Conservation (phyloP, 2,113 vertebrate species). For the Hippocampus abdominalis region DNA sequence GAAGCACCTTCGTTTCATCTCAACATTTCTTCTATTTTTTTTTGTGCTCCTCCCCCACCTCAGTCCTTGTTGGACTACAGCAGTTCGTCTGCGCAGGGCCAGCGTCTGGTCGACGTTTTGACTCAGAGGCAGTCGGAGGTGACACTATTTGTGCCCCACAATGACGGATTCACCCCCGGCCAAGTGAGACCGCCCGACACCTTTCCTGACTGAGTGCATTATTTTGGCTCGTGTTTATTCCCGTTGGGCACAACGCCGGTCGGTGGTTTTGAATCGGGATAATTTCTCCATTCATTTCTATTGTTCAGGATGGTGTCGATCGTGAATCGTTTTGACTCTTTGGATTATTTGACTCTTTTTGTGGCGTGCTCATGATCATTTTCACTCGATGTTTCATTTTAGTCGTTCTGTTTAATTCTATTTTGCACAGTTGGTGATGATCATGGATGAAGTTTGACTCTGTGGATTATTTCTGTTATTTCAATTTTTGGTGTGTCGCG, state of each 20-base stretch:
- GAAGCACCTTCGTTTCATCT: background rate
- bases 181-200: constrained; percentile 64
- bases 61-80: constrained; percentile 83
- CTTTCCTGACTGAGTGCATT: background rate
- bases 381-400: too few relatives aligned
- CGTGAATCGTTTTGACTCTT: background rate
- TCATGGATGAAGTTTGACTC: too few relatives aligned
- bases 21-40: background rate
- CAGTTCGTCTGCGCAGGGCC: constrained; percentile 70
- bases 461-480: too few relatives aligned
- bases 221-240: background rate
- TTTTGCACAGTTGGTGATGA: too few relatives aligned
- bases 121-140: constrained; percentile 74
- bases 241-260: background rate
- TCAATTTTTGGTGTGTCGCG: too few relatives aligned
- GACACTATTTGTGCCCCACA: constrained; percentile 87
- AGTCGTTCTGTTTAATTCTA: background rate
- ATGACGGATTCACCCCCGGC: constrained; percentile 81
- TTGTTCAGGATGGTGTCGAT: background rate
- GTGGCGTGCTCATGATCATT: too few relatives aligned
- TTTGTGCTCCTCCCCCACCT: background rate
- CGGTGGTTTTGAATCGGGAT: background rate
- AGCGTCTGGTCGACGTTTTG: constrained; percentile 77
- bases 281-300: background rate
- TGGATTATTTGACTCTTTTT: background rate